Percentiles rank a stretch among this genome's conserved stretches.
Conservation (phyloP, 2,113 vertebrate species). For the Epinephelus fuscoguttatus region DNA sequence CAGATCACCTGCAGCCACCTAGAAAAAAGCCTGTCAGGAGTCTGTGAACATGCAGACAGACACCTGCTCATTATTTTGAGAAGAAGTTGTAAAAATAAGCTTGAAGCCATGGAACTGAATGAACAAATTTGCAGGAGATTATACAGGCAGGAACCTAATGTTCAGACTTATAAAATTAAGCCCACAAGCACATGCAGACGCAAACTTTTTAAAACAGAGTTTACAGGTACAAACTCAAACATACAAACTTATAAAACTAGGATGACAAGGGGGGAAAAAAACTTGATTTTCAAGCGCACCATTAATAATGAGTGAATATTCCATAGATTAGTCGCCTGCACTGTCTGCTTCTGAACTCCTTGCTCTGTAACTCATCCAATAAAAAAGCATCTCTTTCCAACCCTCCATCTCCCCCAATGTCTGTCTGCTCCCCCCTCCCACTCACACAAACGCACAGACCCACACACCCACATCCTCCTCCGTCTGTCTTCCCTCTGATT, state of each 20-base stretch:
- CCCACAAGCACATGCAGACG: not conserved
- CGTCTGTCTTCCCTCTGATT: slow-evolving; percentile 74
- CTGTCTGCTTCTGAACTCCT: slow-evolving; percentile 43
- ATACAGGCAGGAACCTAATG: not conserved
- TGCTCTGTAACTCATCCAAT: slow-evolving; percentile 65
- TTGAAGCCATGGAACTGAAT: not conserved
- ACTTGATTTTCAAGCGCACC: slow-evolving; percentile 1
- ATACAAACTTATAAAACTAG: slow-evolving; percentile 22
- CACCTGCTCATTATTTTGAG: not conserved
- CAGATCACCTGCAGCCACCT: too few species aligned
- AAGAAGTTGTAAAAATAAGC: not conserved
- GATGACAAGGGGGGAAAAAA: not conserved
- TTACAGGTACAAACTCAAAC: slow-evolving; percentile 12
- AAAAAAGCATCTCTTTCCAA: slow-evolving; percentile 63
- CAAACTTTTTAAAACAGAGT: not conserved
- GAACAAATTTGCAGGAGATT: not conserved
- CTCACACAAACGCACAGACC: not conserved
- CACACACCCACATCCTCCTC: slow-evolving; percentile 49
- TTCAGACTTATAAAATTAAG: not conserved
- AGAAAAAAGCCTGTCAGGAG: not conserved
- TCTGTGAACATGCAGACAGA: not conserved
- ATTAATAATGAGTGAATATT: slow-evolving; percentile 52
- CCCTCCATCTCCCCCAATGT: slow-evolving; percentile 37
- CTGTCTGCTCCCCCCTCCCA: slow-evolving; percentile 21
- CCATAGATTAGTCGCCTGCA: slow-evolving; percentile 29